phyloP scores from a whole-genome alignment of 2,888 invertebrate species.

The Scaptomyza flava region DNA sequence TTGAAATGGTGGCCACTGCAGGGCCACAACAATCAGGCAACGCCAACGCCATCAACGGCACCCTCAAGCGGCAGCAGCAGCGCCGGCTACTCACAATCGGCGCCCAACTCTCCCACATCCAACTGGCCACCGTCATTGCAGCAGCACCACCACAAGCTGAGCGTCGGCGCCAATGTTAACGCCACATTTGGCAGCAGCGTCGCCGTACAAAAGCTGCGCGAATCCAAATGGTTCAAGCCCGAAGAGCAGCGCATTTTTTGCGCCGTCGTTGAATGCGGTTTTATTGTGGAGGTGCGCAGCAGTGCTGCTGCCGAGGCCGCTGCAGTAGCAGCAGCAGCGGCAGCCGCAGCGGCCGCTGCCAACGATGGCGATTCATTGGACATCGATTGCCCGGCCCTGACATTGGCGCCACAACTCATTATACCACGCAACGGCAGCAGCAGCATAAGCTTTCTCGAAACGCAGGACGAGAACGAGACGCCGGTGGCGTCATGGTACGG shows the following conservation, averaged over 20 bases:
- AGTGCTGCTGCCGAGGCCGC: constrained; percentile 80
- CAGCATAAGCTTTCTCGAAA: constrained; percentile 68
- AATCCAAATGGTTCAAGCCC: constrained; percentile 90
- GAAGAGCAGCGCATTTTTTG: constrained; percentile 89
- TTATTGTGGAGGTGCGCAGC: constrained; percentile 88
- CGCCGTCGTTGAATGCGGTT: constrained; percentile 90
- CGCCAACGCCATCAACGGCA: constrained; percentile 40
- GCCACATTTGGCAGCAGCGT: constrained; percentile 85
- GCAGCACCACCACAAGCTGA: constrained; percentile 52
- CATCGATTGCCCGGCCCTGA: constrained; percentile 61
- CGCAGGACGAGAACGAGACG: constrained; percentile 83
- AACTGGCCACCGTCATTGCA: constrained; percentile 65
- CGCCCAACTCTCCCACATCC: constrained; percentile 70
- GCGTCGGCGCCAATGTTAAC: constrained; percentile 51
- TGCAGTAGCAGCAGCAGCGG: constrained; percentile 79
- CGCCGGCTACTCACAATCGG: constrained; percentile 67
- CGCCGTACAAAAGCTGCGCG: constrained; percentile 89
- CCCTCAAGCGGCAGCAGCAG: constrained; percentile 39
- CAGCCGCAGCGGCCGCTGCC: constrained; percentile 53
- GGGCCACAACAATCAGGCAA: constrained; percentile 73
- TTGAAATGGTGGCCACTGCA: constrained; percentile 84
- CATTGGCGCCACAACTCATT: constrained; percentile 53
- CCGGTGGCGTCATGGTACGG: constrained; percentile 86
- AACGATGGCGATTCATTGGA: constrained; percentile 64
- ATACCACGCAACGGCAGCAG: constrained; percentile 69